Base-by-base conservation (phyloP, 2,113 vertebrate species). In the Eurypyga helias region DNA sequence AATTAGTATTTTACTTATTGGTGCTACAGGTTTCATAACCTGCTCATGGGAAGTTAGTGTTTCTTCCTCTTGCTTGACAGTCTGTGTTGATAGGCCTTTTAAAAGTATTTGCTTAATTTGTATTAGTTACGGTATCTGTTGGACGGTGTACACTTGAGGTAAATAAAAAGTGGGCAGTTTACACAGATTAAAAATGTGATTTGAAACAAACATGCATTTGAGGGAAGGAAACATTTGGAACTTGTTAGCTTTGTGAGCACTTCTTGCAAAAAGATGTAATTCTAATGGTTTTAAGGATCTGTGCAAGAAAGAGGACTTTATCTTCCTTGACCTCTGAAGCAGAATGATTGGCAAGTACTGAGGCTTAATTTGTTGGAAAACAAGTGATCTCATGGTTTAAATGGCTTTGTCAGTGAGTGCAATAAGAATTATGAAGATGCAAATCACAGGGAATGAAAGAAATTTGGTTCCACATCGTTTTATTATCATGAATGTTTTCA, bases 181-280 rank as follows among this genome's bases (percentile, higher is more conserved):
- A 75, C 62, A 67, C 49, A 93, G 89, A 98, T 98, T 96, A 83
- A 90, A 98, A 97, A 67, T 45, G 88, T 96, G 97, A 98, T 97
- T 97, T 80, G 95, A 97, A 97, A 95, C 84, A 97, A 98, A 98
- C 76, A 94, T 90, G 62, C 87, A 52, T 97, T 97, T 96, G 92
- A 96, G 88, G 83, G 95, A 96, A 94, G 80, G 93, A 93, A 97
- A 94, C 97, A 98, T 98, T 98, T 98, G 97, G 96, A 98, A 97
- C 93, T 96, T 95, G 94, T 98, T 98, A 98, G 72, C 66, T 97
- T 93, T 96, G 89, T 96, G 84, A 96, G 93, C 33, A 55, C 28
- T 91, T 81, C 55, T 92, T 89, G 60, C 84, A 95, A 94, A 96
- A 46, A 54, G 48, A 95, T 96, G 79, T 91, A 94, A 96, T 97